Base-by-base conservation (phyloP, 2,888 invertebrate genomes). In the Apodemia hepburni region DNA sequence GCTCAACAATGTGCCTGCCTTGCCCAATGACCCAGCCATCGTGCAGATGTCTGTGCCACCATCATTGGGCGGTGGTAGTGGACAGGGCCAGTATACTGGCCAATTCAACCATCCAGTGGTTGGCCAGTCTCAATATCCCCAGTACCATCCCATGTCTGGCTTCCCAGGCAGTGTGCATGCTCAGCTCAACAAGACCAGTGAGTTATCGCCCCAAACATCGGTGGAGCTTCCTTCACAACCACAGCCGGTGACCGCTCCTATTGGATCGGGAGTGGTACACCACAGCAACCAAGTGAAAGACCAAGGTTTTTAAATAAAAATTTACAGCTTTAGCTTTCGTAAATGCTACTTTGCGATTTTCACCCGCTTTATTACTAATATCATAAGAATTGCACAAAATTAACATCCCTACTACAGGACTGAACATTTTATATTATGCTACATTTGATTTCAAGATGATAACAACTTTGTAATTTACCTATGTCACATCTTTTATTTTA, bases 1-100 rank as follows among this genome's bases (percentile, higher is more conserved):
- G 61, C 96, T 99, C 66, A 97, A 97, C 87, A 96, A 95, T 92
- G 95, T 95, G 62, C 94, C 95, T 70, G 95, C 96, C 61, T 92
- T 97, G 79, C 97, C 97, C 69, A 98, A 98, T 91, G 99, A 99
- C 93, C 99, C 99, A 65, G 99, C 99, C 67, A 99, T 99, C 87
- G 98, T 99, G 92, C 95, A 96, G 93, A 94, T 96, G 88, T 96
- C 96, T 68, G 94, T 96, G 76, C 95, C 95, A 51, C 95, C 96
- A 57, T 93, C 95, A 60, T 91, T 95, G 78, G 93, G 93, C 27
- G 92, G 93, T 8, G 92, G 93, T 73, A 93, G 82, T 75, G 94
- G 93, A 77, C 93, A 91, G 0, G 88, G 89, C 67, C 95, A 95
- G 79, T 93, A 93, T 69, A 79, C 87, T 11, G 91, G 88, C 49